phyloP scores from a whole-genome alignment of 2,113 vertebrate species.

The human region GRCh38 chrX:69798501-69799000 shows the following conservation, averaged over 20 bases:
- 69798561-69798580: not conserved
- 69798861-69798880: not conserved
- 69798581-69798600: not conserved
- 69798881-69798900: not conserved
- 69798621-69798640: not conserved
- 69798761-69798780: not conserved
- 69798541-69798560: not conserved
- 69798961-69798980: not conserved
- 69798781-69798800: not conserved
- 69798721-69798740: not conserved
- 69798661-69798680: not conserved
- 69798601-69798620: not conserved
- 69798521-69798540: not conserved
- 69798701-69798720: not conserved
- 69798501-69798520: not conserved
- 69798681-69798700: too few species aligned
- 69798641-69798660: not conserved
- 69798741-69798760: not conserved
- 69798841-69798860: not conserved
- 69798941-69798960: not conserved
- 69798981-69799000: not conserved
- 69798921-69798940: not conserved
- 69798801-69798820: not conserved
- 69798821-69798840: not conserved
- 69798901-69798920: not conserved